Conservation (phyloP, 2,113 vertebrate genomes). For the Pterocles burchelli region DNA sequence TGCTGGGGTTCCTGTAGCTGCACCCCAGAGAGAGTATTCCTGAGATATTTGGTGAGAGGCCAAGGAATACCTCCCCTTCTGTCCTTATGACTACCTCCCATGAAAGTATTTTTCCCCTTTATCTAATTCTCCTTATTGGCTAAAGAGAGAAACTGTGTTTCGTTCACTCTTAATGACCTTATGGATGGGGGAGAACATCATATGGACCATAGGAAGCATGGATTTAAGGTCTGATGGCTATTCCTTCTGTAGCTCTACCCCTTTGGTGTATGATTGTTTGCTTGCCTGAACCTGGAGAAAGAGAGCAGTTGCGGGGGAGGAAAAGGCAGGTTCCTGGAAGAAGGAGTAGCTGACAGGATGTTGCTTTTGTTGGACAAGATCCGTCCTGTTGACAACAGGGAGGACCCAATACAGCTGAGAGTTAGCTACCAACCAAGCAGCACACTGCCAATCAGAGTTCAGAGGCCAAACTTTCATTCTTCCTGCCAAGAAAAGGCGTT, state of each 20-base stretch:
- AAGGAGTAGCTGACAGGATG: slow-evolving; percentile 59
- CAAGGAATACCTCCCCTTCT: not conserved
- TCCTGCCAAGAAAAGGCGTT: slow-evolving; percentile 56
- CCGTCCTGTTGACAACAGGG: slow-evolving; percentile 42
- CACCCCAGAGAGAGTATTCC: not conserved
- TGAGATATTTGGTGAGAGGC: not conserved
- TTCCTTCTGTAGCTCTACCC: not conserved
- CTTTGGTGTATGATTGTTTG: not conserved
- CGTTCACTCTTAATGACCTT: not conserved
- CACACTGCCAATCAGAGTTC: not conserved
- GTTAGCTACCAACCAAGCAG: slow-evolving; percentile 38
- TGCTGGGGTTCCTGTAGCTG: not conserved
- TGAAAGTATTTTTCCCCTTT: not conserved
- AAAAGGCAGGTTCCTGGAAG: slow-evolving; percentile 60
- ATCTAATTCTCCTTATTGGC: not conserved
- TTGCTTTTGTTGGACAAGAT: slow-evolving; percentile 64
- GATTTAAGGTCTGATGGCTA: not conserved
- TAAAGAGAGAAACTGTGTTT: not conserved
- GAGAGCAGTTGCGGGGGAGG: slow-evolving; percentile 14
- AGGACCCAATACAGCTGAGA: slow-evolving; percentile 3
- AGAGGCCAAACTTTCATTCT: slow-evolving; percentile 14
- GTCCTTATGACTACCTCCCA: not conserved
- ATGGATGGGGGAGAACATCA: not conserved
- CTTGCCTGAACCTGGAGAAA: slow-evolving; percentile 42
- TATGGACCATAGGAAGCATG: not conserved